Percentiles rank a stretch among this genome's conserved stretches.
phyloP scores from a whole-genome alignment of 2,113 vertebrate genomes.

The Sinocyclocheilus grahami region DNA sequence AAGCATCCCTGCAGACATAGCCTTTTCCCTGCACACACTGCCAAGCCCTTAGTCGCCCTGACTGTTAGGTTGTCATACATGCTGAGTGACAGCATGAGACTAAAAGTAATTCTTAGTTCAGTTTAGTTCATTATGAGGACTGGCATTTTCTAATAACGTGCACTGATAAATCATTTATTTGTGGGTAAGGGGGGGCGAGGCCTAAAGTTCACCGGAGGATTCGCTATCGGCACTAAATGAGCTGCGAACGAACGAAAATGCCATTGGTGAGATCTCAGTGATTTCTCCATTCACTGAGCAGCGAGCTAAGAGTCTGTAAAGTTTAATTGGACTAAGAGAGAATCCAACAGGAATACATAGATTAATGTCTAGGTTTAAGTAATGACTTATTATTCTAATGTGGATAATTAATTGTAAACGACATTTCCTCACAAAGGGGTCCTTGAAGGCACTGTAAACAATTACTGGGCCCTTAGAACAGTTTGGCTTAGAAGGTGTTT shows the following conservation, averaged over 20 bases:
- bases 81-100: slow-evolving; percentile 69
- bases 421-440: slow-evolving; percentile 40
- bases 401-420: slow-evolving; percentile 65
- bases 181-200: slow-evolving; percentile 71
- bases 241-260: slow-evolving; percentile 22
- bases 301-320: slow-evolving; percentile 42
- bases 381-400: slow-evolving; percentile 64
- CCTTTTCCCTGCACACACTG: slow-evolving; percentile 54
- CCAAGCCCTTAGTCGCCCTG: slow-evolving; percentile 42
- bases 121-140: slow-evolving; percentile 68
- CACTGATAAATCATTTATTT: slow-evolving; percentile 83
- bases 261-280: slow-evolving; percentile 39
- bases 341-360: slow-evolving; percentile 40
- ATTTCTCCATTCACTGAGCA: slow-evolving; percentile 38
- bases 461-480: slow-evolving; percentile 64
- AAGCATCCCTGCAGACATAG: slow-evolving; percentile 31
- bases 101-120: slow-evolving; percentile 71
- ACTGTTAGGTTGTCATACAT: slow-evolving; percentile 58
- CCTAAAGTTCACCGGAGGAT: slow-evolving; percentile 64
- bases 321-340: slow-evolving; percentile 28
- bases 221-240: neutral
- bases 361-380: slow-evolving; percentile 61
- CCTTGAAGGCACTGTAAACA: slow-evolving; percentile 66
- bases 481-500: slow-evolving; percentile 66
- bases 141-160: slow-evolving; percentile 76